Evolutionary conservation across 1,140 invertebrate species (phyloP).

Genomic region (Ips typographus): DNA sequence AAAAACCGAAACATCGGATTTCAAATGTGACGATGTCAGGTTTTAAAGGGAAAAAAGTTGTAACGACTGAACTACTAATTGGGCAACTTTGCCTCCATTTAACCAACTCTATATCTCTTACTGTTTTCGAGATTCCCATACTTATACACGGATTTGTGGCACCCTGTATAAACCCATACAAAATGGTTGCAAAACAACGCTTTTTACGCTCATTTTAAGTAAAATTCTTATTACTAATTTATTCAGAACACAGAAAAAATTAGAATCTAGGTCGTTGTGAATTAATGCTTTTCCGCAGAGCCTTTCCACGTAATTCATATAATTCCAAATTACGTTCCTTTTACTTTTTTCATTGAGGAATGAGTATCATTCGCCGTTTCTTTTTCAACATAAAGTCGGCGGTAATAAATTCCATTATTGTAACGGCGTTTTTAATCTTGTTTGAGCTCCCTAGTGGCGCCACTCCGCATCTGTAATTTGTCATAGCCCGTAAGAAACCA

Average conservation of each 20-base stretch:
- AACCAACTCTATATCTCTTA: neutral
- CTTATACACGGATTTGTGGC: neutral
- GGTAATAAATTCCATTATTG: slow-evolving; percentile 20
- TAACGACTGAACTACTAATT: neutral
- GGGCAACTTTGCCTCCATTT: neutral
- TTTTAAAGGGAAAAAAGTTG: neutral
- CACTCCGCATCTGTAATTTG: slow-evolving; percentile 18
- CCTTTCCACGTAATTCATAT: neutral
- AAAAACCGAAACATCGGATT: no score
- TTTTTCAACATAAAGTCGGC: slow-evolving; percentile 10
- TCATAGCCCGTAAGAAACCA: neutral
- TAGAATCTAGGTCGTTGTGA: neutral
- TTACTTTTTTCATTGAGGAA: slow-evolving; percentile 5
- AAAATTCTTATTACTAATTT: no score
- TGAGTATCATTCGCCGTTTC: slow-evolving; percentile 1
- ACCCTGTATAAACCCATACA: neutral
- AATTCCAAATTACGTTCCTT: slow-evolving; percentile 18
- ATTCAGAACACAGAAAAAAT: neutral
- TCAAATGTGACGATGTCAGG: no score
- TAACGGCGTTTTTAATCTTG: slow-evolving; percentile 18
- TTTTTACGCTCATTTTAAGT: no score
- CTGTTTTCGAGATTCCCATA: neutral
- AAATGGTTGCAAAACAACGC: no score
- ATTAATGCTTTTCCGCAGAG: neutral
- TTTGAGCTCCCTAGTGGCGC: slow-evolving; percentile 1